phyloP scores from a whole-genome alignment of 1,140 invertebrate species.

The Papilio glaucus region DNA sequence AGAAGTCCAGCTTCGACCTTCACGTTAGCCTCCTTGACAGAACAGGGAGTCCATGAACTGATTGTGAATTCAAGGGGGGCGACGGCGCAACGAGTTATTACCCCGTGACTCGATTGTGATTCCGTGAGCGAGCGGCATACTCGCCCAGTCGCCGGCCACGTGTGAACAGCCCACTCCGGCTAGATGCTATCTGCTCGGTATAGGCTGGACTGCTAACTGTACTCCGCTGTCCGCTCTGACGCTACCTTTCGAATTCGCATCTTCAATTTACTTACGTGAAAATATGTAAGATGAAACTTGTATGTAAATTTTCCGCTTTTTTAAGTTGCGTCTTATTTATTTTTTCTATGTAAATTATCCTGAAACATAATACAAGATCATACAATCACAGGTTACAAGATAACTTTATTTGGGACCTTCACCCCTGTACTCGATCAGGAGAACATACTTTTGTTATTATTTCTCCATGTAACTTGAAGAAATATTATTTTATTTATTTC shows the following conservation, averaged over 20 bases:
- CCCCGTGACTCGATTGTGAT: slow-evolving; percentile 64
- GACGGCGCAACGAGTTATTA: slow-evolving; percentile 59
- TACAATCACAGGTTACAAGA: too few relatives aligned
- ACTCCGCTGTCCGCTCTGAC: neutral
- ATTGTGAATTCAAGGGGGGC: slow-evolving; percentile 57
- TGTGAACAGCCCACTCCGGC: slow-evolving; percentile 39
- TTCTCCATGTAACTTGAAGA: too few relatives aligned
- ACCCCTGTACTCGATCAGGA: too few relatives aligned
- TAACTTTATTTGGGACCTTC: too few relatives aligned
- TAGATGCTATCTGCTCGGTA: slow-evolving; percentile 43
- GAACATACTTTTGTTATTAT: too few relatives aligned
- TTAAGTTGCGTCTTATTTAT: too few relatives aligned
- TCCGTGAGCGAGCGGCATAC: slow-evolving; percentile 49
- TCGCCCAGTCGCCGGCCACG: slow-evolving; percentile 50
- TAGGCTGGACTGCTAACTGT: slow-evolving; percentile 23
- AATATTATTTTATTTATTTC: too few relatives aligned
- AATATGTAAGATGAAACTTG: neutral
- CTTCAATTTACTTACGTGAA: slow-evolving; percentile 21
- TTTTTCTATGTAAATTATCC: too few relatives aligned
- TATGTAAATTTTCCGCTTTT: neutral
- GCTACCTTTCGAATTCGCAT: slow-evolving; percentile 5
- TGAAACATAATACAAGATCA: too few relatives aligned
- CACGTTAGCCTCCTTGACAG: slow-evolving; percentile 41
- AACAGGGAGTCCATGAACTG: slow-evolving; percentile 44
- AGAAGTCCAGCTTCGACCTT: slow-evolving; percentile 40